These are phyloP conservation scores for Discoglossus pictus DNA, from an alignment of 2,797 vertebrate species.

Conservation along the genomic window DNA sequence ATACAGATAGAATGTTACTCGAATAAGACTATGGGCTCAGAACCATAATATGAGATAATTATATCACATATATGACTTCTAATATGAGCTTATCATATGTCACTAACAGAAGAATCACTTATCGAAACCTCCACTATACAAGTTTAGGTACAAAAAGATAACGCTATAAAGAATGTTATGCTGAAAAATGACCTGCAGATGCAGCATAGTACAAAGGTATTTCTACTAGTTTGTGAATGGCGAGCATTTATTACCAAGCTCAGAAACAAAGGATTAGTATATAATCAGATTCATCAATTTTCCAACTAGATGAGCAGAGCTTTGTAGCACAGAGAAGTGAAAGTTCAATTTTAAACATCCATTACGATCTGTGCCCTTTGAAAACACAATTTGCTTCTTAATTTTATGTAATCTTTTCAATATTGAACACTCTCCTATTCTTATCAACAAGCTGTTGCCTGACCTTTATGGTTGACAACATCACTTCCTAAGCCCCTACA, in stretches of 20 bases:
- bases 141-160: background rate
- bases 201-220: background rate
- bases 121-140: background rate
- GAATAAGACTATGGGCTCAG: too few relatives aligned
- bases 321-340: constrained; percentile 60
- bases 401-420: constrained; percentile 68
- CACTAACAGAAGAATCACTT: too few relatives aligned
- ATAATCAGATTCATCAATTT: constrained; percentile 61
- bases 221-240: constrained; percentile 1
- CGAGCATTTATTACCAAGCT: constrained; percentile 1
- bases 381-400: constrained; percentile 73
- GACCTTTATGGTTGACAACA: constrained; percentile 62
- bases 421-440: constrained; percentile 57
- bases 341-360: constrained; percentile 61
- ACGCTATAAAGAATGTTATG: background rate
- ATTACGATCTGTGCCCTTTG: constrained; percentile 69
- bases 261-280: constrained; percentile 3
- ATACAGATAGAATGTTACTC: too few relatives aligned
- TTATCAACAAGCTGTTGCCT: constrained; percentile 64
- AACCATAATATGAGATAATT: too few relatives aligned
- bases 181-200: background rate
- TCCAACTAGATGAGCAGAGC: constrained; percentile 56
- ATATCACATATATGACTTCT: background rate
- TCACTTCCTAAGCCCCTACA: constrained; percentile 46
- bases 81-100: too few relatives aligned